Conservation (phyloP, 2,113 vertebrate genomes). For the Gavia stellata region DNA sequence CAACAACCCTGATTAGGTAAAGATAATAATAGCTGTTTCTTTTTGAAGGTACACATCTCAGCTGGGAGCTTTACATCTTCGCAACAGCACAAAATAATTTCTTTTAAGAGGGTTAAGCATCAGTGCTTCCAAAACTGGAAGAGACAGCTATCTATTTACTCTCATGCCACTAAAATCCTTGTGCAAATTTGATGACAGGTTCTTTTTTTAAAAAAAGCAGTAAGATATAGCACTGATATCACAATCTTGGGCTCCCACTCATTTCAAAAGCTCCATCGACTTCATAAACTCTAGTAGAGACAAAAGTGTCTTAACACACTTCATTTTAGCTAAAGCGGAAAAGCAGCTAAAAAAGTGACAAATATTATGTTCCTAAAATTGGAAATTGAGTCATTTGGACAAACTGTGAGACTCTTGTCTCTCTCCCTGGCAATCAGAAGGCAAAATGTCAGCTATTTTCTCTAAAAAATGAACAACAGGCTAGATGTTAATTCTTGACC, state of each 20-base stretch:
- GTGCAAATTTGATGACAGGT: background rate
- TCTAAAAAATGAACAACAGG: background rate
- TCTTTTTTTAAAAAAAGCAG: background rate
- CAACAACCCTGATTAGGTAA: background rate
- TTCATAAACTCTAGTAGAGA: background rate
- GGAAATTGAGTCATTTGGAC: background rate
- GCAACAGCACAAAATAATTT: background rate
- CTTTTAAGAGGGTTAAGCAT: background rate
- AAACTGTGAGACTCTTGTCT: background rate
- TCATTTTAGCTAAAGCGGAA: background rate
- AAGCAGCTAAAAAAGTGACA: background rate
- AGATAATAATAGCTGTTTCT: background rate
- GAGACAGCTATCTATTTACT: background rate
- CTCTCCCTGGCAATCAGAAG: background rate
- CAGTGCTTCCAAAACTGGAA: background rate
- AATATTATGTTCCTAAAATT: background rate
- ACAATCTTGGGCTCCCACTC: background rate
- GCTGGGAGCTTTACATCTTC: background rate
- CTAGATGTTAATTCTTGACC: background rate
- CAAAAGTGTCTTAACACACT: background rate
- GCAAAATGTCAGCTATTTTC: background rate
- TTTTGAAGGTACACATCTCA: background rate
- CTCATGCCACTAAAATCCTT: background rate
- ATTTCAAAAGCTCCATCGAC: background rate
- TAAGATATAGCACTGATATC: background rate